phyloP scores from a whole-genome alignment of 2,888 invertebrate species.

The Saturnia japonica region DNA sequence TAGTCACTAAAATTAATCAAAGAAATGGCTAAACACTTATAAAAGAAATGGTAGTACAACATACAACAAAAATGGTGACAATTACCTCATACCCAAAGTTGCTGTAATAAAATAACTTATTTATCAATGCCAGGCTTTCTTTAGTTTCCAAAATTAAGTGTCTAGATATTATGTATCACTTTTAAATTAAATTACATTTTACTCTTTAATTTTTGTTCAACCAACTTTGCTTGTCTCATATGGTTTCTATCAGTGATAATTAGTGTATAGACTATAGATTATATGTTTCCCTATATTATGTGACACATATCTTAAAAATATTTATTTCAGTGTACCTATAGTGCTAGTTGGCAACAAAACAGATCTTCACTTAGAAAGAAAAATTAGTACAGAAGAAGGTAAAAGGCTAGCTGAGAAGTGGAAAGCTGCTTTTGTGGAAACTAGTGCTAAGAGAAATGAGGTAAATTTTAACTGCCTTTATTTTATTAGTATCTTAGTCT shows the following conservation, averaged over 20 bases:
- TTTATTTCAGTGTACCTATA: slow-evolving; percentile 91
- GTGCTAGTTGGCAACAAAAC: slow-evolving; percentile 99
- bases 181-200: too few relatives aligned
- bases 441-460: slow-evolving; percentile 98
- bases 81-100: too few relatives aligned
- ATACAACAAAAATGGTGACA: too few relatives aligned
- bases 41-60: too few relatives aligned
- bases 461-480: slow-evolving; percentile 59
- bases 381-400: slow-evolving; percentile 94
- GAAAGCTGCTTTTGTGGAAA: slow-evolving; percentile 97
- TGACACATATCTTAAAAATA: background rate
- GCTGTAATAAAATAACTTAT: too few relatives aligned
- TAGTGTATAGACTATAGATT: too few relatives aligned
- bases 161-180: too few relatives aligned
- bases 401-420: slow-evolving; percentile 94
- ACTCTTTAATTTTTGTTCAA: background rate
- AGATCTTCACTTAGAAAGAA: slow-evolving; percentile 96
- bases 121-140: too few relatives aligned
- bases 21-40: too few relatives aligned
- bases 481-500: background rate
- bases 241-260: background rate
- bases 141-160: background rate
- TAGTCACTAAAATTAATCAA: too few relatives aligned
- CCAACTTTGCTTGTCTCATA: background rate
- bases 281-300: background rate